These are phyloP conservation scores for Agriopis marginaria DNA, from an alignment of 2,888 invertebrate genomes.

Conservation along the genomic window DNA sequence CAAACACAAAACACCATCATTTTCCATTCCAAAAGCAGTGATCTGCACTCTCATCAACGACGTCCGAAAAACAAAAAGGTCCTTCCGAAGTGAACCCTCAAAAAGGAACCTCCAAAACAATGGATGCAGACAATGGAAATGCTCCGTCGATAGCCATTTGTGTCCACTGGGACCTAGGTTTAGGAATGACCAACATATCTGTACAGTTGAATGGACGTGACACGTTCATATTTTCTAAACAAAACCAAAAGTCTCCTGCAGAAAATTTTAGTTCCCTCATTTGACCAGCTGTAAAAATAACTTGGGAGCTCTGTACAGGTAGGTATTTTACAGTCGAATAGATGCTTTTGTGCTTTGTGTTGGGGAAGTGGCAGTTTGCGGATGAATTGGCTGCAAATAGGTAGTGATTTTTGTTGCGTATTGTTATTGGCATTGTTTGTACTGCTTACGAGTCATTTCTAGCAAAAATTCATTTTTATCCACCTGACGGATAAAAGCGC, in stretches of 20 bases:
- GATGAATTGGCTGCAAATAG: slow-evolving; percentile 7
- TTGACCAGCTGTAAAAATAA: not conserved
- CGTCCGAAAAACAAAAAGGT: slow-evolving; percentile 37
- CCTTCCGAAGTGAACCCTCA: not conserved
- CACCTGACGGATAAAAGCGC: no score
- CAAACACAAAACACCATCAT: not conserved
- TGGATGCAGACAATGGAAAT: slow-evolving; percentile 30
- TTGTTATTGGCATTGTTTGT: not conserved
- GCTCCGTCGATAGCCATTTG: slow-evolving; percentile 29
- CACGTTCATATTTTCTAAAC: not conserved
- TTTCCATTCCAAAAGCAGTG: slow-evolving; percentile 6
- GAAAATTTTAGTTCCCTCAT: not conserved
- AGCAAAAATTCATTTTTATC: no score
- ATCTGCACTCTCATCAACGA: slow-evolving; percentile 21
- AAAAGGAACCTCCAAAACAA: slow-evolving; percentile 31
- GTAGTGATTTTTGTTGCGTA: not conserved
- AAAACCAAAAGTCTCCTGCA: not conserved
- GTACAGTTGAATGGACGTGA: not conserved
- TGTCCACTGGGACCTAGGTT: slow-evolving; percentile 28
- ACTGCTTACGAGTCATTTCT: not conserved
- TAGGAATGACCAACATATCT: not conserved
- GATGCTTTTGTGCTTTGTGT: slow-evolving; percentile 16
- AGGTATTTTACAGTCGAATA: slow-evolving; percentile 18
- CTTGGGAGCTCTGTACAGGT: not conserved
- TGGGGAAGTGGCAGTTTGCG: not conserved